Base-by-base conservation (phyloP, 1,140 invertebrate species). In the Zaprionus capensis region DNA sequence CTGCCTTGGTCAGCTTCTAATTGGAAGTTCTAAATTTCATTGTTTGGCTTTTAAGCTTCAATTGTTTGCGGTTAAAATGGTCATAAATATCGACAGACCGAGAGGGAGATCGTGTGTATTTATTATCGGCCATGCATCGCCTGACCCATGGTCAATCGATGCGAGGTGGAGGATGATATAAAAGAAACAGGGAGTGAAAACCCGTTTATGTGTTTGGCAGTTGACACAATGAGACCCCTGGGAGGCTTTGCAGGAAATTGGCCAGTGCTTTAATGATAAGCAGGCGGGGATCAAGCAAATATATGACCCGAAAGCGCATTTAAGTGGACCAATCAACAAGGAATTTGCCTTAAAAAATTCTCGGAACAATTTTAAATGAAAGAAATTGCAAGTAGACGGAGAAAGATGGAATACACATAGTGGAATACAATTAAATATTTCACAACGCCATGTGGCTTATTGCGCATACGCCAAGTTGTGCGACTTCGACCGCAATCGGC, bases 1-100 rank as follows among this genome's bases (percentile, higher is more conserved):
- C 57, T 51, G 36, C 65, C 6, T 55, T 68, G 80, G 74, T 68
- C 73, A 79, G 71, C 78, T 90, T 82, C 84, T 88, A 88, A 88
- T 88, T 88, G 84, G 84, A 79, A 84, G 85, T 84, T 88, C 85
- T 81, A 88, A 88, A 88, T 84, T 88, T 88, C 75, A 87, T 87
- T 88, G 84, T 88, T 79, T 84, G 85, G 71, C 84, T 88, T 90
- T 88, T 88, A 88, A 88, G 85, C 84, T 84, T 84, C 85, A 88
- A 88, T 88, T 88, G 85, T 81, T 88, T 90, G 84, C 78, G 81
- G 84, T 84, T 73, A 66, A 80, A 81, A 78, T 76, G 85, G 81
- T 72, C 84, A 84, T 88, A 88, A 88, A 88, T 88, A 88, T 79
- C 78, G 74, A 78, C 80, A 62, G 71, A 31, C 1, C 7, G 28